Evolutionary conservation across 2,113 vertebrate species (phyloP).

Genomic region (Stegostoma tigrinum): DNA sequence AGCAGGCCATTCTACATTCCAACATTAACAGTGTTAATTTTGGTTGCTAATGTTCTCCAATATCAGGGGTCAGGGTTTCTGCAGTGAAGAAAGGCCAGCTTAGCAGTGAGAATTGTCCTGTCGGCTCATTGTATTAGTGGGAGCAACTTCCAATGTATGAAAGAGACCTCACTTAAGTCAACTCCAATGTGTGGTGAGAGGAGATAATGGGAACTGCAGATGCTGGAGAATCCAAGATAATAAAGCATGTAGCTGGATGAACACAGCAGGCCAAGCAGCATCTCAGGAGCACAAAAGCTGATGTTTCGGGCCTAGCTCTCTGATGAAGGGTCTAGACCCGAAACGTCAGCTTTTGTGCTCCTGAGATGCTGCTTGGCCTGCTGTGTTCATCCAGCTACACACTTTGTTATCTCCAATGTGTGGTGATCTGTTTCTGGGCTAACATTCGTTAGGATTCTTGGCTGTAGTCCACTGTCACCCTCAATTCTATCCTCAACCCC

Average conservation of each 20-base stretch:
- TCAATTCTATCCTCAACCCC: background rate
- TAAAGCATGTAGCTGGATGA: too few relatives aligned
- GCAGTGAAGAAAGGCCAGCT: background rate
- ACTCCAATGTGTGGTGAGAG: background rate
- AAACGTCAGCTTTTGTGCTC: too few relatives aligned
- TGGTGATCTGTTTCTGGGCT: background rate
- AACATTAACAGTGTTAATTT: background rate
- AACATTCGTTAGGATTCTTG: background rate
- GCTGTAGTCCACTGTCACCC: background rate
- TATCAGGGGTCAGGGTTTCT: background rate
- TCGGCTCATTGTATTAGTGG: background rate
- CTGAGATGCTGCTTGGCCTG: too few relatives aligned
- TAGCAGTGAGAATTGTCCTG: background rate
- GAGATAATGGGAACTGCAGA: too few relatives aligned
- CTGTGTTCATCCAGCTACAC: too few relatives aligned
- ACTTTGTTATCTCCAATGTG: background rate
- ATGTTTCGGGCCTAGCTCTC: too few relatives aligned
- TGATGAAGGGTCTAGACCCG: too few relatives aligned
- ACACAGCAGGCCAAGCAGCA: too few relatives aligned
- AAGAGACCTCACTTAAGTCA: background rate
- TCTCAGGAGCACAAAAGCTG: too few relatives aligned
- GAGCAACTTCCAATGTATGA: background rate
- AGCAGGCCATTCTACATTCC: background rate
- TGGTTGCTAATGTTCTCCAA: background rate
- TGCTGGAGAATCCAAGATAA: too few relatives aligned